Base-by-base conservation (phyloP, 1,140 invertebrate species). In the Glomeris maerens region DNA sequence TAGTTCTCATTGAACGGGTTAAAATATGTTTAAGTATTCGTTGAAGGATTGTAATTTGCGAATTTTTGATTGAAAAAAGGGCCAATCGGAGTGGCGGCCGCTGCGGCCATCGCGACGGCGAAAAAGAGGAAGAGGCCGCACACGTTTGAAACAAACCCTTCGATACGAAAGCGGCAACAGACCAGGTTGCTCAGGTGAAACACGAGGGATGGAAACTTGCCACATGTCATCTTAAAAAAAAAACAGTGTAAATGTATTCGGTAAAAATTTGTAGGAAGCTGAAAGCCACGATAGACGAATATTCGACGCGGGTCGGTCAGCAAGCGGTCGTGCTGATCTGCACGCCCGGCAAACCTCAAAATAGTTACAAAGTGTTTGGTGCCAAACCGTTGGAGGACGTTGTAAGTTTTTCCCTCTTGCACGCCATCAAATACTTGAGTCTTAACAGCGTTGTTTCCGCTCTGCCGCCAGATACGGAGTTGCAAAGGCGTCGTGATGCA, bases 91-190 rank as follows among this genome's bases (percentile, higher is more conserved):
- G 89, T 97, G 63, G 93, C 92, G 10, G 92, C 92, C 20, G 92
- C 92, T 2, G 92, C 92, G 25, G 92, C 92, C 14, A 96, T 97
- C 58, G 87, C 90, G 4, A 93, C 91, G 14, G 87, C 89, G 0
- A 95, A 94, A 65, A 96, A 95, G 63, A 75, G 91, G 55, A 94
- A 94, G 73, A 71, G 91, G 59, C 89, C 89, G 27, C 91, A 96
- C 70, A 87, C 87, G 59, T 97, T 97, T 71, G 92, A 97, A 72
- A 96, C 92, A 46, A 96, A 97, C 76, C 92, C 93, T 3, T 95
- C 91, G 36, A 90, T 95, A 47, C 73, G 92, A 55, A 95, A 96
- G 70, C 71, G 93, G 52, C 93, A 96, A 70, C 91, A 96, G 69
- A 97, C 95, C 62, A 77, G 93, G 60, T 71, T 97, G 54, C 70